phyloP scores from a whole-genome alignment of 2,113 vertebrate genomes.

The Gulo gulo region DNA sequence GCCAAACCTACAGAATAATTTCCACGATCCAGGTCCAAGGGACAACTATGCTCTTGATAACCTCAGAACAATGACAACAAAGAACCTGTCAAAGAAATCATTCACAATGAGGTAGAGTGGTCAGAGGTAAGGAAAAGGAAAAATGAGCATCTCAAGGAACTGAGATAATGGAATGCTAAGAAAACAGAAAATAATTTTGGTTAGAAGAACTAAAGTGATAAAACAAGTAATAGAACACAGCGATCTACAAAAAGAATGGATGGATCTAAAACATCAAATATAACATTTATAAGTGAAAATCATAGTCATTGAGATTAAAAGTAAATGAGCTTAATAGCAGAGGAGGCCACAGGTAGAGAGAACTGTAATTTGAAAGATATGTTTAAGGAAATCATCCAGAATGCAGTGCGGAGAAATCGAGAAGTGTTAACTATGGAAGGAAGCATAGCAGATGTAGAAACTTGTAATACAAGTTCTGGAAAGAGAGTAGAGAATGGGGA shows the following conservation, averaged over 20 bases:
- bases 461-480: not conserved
- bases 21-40: not conserved
- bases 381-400: slow-evolving; percentile 31
- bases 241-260: not conserved
- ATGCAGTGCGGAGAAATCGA: not conserved
- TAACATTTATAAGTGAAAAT: slow-evolving; percentile 27
- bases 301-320: slow-evolving; percentile 32
- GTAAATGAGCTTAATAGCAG: slow-evolving; percentile 43
- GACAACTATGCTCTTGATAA: not conserved
- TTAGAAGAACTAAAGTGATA: slow-evolving; percentile 19
- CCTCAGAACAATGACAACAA: not conserved
- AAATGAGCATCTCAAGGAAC: not conserved
- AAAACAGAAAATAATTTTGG: slow-evolving; percentile 3
- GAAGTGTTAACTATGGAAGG: not conserved
- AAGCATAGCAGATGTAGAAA: not conserved
- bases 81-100: not conserved
- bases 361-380: slow-evolving; percentile 43
- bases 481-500: not conserved
- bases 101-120: not conserved
- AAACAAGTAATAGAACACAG: not conserved
- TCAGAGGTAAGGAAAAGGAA: not conserved
- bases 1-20: not conserved
- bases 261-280: slow-evolving; percentile 8
- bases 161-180: not conserved
- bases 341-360: slow-evolving; percentile 11